A percentile compares a stretch with the other conserved stretches of the same genome.
Evolutionary conservation across 1,140 invertebrate species (phyloP).

Genomic region (Eulimnadia texana): DNA sequence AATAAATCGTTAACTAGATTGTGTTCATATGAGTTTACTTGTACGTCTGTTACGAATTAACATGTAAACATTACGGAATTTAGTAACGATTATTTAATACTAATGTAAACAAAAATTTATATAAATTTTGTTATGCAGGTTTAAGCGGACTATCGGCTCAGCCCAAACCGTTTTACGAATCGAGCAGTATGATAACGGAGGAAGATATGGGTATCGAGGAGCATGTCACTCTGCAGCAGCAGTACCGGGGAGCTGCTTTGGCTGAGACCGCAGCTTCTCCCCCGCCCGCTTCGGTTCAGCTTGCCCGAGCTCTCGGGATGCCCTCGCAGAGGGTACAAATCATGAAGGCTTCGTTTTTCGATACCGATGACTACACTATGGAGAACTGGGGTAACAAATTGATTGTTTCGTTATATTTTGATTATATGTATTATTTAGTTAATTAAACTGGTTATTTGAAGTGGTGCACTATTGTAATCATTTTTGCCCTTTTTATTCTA

Average conservation of each 20-base stretch:
- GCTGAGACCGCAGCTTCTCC: not conserved
- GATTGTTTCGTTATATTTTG: no score
- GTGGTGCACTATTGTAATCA: no score
- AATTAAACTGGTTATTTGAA: no score
- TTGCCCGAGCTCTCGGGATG: slow-evolving; percentile 42
- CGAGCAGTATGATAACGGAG: slow-evolving; percentile 18
- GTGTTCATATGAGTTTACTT: no score
- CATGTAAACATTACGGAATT: no score
- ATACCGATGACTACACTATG: slow-evolving; percentile 25
- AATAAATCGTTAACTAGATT: not conserved
- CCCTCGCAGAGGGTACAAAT: slow-evolving; percentile 54
- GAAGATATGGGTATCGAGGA: slow-evolving; percentile 12
- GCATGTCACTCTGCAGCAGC: not conserved
- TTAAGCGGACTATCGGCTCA: not conserved
- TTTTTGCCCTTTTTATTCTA: no score
- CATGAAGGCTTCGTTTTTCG: slow-evolving; percentile 71
- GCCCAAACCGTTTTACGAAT: not conserved
- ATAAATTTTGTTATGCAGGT: no score
- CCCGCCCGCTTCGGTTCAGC: slow-evolving; percentile 23
- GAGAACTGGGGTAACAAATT: not conserved
- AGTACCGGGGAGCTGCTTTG: not conserved
- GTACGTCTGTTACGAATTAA: no score
- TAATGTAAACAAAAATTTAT: no score
- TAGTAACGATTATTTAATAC: no score
- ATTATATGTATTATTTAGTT: no score